Evolutionary conservation across 2,113 vertebrate species (phyloP), one percentile per base, ranked within the genome.

Genomic region (Pithys albifrons): DNA sequence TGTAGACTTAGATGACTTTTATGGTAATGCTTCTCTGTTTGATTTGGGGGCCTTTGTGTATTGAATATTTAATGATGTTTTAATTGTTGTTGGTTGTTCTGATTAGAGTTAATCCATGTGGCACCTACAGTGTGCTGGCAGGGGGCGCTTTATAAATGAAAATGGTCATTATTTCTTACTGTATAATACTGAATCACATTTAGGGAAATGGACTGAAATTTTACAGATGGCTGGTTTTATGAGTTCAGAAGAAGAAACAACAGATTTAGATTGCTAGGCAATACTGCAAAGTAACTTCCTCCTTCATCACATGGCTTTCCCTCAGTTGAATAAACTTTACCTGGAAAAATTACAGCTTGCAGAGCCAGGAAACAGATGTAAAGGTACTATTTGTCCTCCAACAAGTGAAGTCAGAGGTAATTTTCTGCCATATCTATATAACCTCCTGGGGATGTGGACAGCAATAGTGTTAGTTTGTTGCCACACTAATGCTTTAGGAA

Each of bases 41-140:
- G 43, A 43, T 93, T 93, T 93, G 33, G 51, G 65, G 62, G 35
- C 3, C 67, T 81, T 86, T 92, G 25, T 91, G 61, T 79, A 66
- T 37, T 95, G 88, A 94, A 95, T 93, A 89, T 95, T 93, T 93
- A 85, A 95, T 93, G 67, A 59, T 48, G 19, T 77, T 97, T 96
- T 96, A 96, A 96, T 96, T 92, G 79, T 83, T 93, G 81, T 65
- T 95, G 52, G 27, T 96, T 83, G 65, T 71, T 96, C 91, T 71
- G 89, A 96, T 93, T 85, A 91, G 82, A 94, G 66, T 83, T 96
- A 96, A 93, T 96, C 78, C 46, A 41, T 71, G 93, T 94, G 85
- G 67, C 90, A 91, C 85, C 90, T 84, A 85, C 69, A 86, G 82
- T 43, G 72, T 48, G 72, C 71, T 93, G 81, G 91, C 91, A 95